Evolutionary conservation across 2,113 vertebrate species (phyloP).

Genomic region (Antigone vipio): DNA sequence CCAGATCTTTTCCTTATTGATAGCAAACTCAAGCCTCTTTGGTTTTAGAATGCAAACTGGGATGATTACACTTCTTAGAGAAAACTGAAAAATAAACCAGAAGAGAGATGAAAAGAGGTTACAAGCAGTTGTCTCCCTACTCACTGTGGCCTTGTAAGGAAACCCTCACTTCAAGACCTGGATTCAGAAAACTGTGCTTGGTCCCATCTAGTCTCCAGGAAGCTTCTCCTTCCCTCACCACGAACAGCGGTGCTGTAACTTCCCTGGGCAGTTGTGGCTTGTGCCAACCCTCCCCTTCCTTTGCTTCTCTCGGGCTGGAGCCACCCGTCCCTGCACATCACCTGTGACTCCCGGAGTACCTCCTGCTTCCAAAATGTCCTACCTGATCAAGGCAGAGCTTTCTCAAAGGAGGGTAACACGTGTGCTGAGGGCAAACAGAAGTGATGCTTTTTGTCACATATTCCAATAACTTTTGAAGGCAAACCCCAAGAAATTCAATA

Average conservation of each 20-base stretch:
- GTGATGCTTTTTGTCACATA: not conserved
- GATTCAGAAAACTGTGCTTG: not conserved
- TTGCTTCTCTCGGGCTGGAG: accelerated
- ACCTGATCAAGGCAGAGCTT: not conserved
- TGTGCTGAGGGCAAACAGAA: accelerated
- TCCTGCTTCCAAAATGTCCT: not conserved
- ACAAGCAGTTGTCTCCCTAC: not conserved
- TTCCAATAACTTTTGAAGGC: not conserved
- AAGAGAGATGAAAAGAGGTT: not conserved
- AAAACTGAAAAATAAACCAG: not conserved
- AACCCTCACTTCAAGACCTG: not conserved
- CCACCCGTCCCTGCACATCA: not conserved
- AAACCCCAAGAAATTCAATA: not conserved
- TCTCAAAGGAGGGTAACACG: not conserved
- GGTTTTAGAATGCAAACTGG: not conserved
- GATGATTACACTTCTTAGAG: not conserved
- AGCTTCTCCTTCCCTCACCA: not conserved
- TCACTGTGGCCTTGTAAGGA: not conserved
- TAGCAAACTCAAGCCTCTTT: not conserved
- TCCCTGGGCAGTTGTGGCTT: not conserved
- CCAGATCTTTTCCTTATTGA: not conserved
- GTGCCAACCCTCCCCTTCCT: not conserved
- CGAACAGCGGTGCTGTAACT: accelerated
- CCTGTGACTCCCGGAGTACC: not conserved
- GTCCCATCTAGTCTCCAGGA: not conserved